These are phyloP conservation scores for Yponomeuta sedellus DNA, from an alignment of 2,888 invertebrate genomes.

Conservation along the genomic window DNA sequence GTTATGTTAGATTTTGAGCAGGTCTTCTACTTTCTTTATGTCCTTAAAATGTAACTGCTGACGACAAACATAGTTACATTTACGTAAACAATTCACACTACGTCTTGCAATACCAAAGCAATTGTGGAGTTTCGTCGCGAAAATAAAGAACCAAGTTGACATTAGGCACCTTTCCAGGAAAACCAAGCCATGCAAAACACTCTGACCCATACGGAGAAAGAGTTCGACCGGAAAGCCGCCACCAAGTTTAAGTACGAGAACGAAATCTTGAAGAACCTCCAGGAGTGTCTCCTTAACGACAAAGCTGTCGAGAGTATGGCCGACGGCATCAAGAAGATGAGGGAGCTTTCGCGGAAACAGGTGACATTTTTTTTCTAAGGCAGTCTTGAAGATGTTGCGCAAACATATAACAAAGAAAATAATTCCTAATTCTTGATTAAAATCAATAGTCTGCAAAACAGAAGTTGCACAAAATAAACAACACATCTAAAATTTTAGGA, in stretches of 20 bases:
- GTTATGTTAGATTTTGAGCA: too few species aligned
- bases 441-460: too few species aligned
- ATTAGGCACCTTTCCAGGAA: slow-evolving; percentile 54
- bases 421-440: too few species aligned
- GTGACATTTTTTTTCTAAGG: slow-evolving; percentile 45
- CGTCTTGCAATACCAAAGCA: neutral
- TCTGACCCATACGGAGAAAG: slow-evolving; percentile 49
- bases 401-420: too few species aligned
- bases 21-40: too few species aligned
- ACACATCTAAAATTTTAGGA: too few species aligned
- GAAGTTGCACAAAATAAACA: too few species aligned
- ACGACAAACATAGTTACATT: too few species aligned
- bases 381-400: too few species aligned
- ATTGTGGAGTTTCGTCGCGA: neutral
- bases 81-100: neutral
- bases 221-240: slow-evolving; percentile 64
- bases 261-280: slow-evolving; percentile 77
- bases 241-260: slow-evolving; percentile 80
- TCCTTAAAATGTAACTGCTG: too few species aligned
- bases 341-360: slow-evolving; percentile 66
- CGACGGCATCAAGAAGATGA: slow-evolving; percentile 64
- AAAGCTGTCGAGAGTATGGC: slow-evolving; percentile 79
- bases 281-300: slow-evolving; percentile 81
- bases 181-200: slow-evolving; percentile 61
- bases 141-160: neutral